Evolutionary conservation across 2,888 invertebrate genomes (phyloP).

Genomic region (Caenorhabditis zanzibari): DNA sequence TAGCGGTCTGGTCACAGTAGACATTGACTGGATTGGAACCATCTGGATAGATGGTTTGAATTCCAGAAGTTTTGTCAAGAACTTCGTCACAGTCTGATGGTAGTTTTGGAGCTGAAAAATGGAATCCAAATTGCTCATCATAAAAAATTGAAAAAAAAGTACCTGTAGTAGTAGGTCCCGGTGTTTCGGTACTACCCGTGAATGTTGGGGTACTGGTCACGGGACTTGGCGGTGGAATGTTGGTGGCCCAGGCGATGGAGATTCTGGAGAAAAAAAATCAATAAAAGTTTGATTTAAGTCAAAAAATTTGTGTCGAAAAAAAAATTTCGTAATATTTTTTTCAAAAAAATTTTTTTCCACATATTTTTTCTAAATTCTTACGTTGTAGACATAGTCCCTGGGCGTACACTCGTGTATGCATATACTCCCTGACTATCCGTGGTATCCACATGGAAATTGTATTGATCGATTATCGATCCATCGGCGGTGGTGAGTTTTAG

Average conservation of each 20-base stretch:
- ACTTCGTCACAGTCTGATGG: conserved; percentile 59
- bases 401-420: conserved; percentile 33
- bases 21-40: conserved; percentile 38
- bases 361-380: conserved; percentile 1
- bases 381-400: conserved; percentile 40
- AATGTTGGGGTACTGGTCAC: conserved; percentile 17
- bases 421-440: conserved; percentile 36
- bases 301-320: too few species aligned
- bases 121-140: too few species aligned
- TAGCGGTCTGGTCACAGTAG: conserved; percentile 44
- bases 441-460: conserved; percentile 27
- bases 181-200: conserved; percentile 36
- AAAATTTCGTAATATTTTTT: too few species aligned
- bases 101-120: conserved; percentile 40
- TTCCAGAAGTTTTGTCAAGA: conserved; percentile 19
- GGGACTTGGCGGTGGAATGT: conserved; percentile 45
- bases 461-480: conserved; percentile 39
- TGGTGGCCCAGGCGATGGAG: conserved; percentile 58
- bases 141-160: neutral
- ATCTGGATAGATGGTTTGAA: conserved; percentile 55
- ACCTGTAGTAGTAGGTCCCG: conserved; percentile 41
- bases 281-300: too few species aligned
- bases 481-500: conserved; percentile 17
- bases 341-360: neutral
- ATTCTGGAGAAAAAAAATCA: conserved; percentile 35